Percentiles rank a stretch among this genome's conserved stretches.
Evolutionary conservation across 2,888 invertebrate genomes (phyloP).

Genomic region (Girardia tigrina): DNA sequence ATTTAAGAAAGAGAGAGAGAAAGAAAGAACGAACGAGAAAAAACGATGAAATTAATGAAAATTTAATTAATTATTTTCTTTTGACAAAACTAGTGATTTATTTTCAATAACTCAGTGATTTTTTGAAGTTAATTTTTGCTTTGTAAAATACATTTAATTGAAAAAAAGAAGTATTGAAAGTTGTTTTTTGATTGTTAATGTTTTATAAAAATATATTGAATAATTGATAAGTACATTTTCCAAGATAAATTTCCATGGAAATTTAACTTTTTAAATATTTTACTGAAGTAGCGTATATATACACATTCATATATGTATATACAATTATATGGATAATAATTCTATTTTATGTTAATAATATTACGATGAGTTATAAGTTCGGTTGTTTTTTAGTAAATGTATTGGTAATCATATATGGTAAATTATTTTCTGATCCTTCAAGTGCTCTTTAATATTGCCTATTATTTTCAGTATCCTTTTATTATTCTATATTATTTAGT

Average conservation of each 20-base stretch:
- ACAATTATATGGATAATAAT: no score
- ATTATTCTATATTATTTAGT: no score
- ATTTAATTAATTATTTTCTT: neutral
- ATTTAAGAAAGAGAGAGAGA: neutral
- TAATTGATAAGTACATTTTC: neutral
- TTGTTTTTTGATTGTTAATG: neutral
- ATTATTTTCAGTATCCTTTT: no score
- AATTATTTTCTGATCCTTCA: no score
- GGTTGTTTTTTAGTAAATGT: no score
- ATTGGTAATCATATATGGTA: no score
- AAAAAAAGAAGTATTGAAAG: neutral
- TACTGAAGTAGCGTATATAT: no score
- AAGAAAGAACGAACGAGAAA: neutral
- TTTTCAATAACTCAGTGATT: slow-evolving; percentile 12
- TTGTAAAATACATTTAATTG: slow-evolving; percentile 7
- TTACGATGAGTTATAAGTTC: no score
- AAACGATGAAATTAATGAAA: neutral
- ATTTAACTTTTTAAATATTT: neutral
- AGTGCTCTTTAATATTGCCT: no score
- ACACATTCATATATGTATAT: no score
- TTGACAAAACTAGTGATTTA: neutral
- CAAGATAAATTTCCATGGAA: neutral
- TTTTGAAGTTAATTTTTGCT: slow-evolving; percentile 12
- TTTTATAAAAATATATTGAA: neutral
- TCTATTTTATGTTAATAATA: no score